A percentile compares a stretch with the other conserved stretches of the same genome.
These are phyloP conservation scores for Atherix ibis DNA, from an alignment of 2,888 invertebrate genomes.

Conservation along the genomic window DNA sequence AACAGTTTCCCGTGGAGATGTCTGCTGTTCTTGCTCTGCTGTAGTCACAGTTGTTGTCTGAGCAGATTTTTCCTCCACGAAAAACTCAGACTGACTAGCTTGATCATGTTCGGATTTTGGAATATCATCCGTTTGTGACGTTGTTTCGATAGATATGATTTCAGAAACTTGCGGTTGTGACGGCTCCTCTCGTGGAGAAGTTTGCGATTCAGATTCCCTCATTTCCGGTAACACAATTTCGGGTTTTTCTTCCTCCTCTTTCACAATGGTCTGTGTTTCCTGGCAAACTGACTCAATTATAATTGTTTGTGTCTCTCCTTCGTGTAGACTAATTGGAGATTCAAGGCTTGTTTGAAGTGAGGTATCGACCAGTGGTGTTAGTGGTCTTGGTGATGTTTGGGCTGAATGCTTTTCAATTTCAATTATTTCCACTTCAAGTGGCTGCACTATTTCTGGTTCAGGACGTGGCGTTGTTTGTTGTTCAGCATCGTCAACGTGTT, in stretches of 20 bases:
- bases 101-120: constrained; percentile 18
- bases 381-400: constrained; percentile 33
- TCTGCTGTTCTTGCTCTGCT: constrained; percentile 27
- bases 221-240: no score
- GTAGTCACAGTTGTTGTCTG: constrained; percentile 22
- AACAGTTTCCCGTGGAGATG: constrained; percentile 21
- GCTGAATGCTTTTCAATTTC: constrained; percentile 34
- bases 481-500: constrained; percentile 28
- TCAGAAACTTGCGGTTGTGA: no score
- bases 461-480: constrained; percentile 43
- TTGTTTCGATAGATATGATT: no score
- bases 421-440: constrained; percentile 22
- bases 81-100: constrained; percentile 8
- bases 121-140: constrained; percentile 34
- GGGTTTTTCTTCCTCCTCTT: no score
- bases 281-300: constrained; percentile 24
- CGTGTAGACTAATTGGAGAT: constrained; percentile 18
- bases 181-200: constrained; percentile 33
- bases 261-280: constrained; percentile 28
- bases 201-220: constrained; percentile 39
- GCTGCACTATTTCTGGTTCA: constrained; percentile 16
- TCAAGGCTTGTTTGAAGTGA: constrained; percentile 25
- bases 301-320: constrained; percentile 27
- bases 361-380: constrained; percentile 17
- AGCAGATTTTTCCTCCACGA: constrained; percentile 23